phyloP scores from a whole-genome alignment of 2,797 vertebrate species.

The Pangasius macronema region DNA sequence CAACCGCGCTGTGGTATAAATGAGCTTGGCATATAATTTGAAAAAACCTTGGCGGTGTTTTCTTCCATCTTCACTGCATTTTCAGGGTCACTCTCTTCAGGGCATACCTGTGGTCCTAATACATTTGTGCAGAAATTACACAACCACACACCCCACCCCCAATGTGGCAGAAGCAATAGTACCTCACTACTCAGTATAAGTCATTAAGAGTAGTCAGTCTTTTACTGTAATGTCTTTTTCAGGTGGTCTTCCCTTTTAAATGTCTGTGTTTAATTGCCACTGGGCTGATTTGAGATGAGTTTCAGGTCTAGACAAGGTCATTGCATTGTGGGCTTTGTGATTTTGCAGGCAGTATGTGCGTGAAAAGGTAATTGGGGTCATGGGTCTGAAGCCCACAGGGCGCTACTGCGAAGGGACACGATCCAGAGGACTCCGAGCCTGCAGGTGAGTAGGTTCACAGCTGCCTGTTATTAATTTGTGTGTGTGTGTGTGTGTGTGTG shows the following conservation, averaged over 20 bases:
- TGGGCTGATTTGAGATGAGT: conserved; percentile 8
- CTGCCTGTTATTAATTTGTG: not conserved
- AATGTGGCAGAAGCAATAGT: not conserved
- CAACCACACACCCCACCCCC: too few relatives aligned
- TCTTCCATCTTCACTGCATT: not conserved
- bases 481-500: too few relatives aligned
- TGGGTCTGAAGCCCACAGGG: conserved; percentile 95
- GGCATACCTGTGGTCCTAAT: not conserved
- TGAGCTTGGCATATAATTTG: not conserved
- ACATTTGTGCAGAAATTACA: not conserved
- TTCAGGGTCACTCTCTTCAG: not conserved
- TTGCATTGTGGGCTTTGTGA: conserved; percentile 18
- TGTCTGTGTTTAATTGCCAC: not conserved
- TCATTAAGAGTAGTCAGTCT: not conserved
- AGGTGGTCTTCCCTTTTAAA: not conserved
- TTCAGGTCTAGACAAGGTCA: not conserved
- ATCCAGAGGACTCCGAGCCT: conserved; percentile 87
- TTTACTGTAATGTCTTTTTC: not conserved
- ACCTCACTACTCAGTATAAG: not conserved
- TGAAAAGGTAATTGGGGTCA: conserved; percentile 89
- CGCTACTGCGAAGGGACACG: conserved; percentile 87
- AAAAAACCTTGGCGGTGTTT: not conserved
- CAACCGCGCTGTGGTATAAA: not conserved
- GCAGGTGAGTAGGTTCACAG: conserved; percentile 78
- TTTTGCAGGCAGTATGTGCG: conserved; percentile 88